A percentile compares a stretch with the other conserved stretches of the same genome.
phyloP scores from a whole-genome alignment of 2,113 vertebrate species.

The Patagioenas fasciata region DNA sequence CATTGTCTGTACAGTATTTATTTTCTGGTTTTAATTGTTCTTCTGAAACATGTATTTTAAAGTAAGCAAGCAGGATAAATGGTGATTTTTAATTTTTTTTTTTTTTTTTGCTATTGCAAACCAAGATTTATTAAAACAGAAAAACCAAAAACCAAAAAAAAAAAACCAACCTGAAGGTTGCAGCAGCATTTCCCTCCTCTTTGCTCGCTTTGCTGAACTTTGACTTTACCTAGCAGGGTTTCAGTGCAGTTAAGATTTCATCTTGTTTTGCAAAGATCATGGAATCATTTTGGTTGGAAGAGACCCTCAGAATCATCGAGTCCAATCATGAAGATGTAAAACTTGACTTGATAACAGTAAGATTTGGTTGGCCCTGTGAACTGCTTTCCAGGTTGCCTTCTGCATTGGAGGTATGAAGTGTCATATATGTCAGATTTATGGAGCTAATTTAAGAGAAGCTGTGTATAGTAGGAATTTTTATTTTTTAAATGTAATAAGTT shows the following conservation, averaged over 20 bases:
- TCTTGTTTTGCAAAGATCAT: not conserved
- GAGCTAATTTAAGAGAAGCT: not conserved
- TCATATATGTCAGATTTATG: not conserved
- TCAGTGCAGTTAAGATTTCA: not conserved
- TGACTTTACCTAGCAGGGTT: not conserved
- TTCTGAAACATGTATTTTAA: not conserved
- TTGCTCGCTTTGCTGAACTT: not conserved
- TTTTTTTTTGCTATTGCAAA: not conserved
- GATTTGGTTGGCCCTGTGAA: not conserved
- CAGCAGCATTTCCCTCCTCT: not conserved
- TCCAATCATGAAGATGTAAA: not conserved
- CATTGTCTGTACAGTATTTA: not conserved
- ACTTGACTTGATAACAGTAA: not conserved
- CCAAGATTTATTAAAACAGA: not conserved
- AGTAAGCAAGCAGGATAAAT: not conserved
- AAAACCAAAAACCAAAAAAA: not conserved
- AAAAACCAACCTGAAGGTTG: not conserved
- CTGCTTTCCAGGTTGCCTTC: not conserved
- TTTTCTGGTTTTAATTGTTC: not conserved
- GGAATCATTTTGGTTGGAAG: too few species aligned
- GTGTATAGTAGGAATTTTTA: not conserved
- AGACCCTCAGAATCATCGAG: too few species aligned
- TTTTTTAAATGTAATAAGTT: not conserved
- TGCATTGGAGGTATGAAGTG: not conserved
- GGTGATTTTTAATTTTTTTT: too few species aligned